A percentile compares a stretch with the other conserved stretches of the same genome.
These are phyloP conservation scores for Drosophila bipectinata DNA, from an alignment of 1,140 invertebrate species.

Conservation along the genomic window DNA sequence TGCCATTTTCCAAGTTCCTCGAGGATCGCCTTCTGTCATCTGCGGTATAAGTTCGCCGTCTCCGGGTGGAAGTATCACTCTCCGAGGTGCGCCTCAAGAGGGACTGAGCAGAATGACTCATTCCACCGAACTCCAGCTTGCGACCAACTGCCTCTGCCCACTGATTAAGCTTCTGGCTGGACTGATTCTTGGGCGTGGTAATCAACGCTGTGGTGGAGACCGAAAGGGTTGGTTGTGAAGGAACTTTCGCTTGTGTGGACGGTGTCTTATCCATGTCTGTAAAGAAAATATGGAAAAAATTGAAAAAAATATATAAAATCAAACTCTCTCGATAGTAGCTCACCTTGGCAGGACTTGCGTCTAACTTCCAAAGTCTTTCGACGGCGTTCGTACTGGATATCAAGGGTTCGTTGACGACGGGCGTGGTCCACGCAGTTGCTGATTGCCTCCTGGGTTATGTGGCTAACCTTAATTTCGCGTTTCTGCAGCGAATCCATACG, in stretches of 20 bases:
- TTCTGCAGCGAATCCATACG: slow-evolving; percentile 82
- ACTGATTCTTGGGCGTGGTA: slow-evolving; percentile 62
- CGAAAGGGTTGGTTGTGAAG: slow-evolving; percentile 54
- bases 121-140: slow-evolving; percentile 79
- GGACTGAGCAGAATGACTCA: slow-evolving; percentile 77
- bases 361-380: slow-evolving; percentile 79
- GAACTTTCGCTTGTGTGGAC: slow-evolving; percentile 27
- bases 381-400: slow-evolving; percentile 81
- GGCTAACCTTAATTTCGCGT: slow-evolving; percentile 64
- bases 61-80: slow-evolving; percentile 77
- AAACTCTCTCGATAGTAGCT: not conserved
- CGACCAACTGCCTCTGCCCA: slow-evolving; percentile 66
- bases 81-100: slow-evolving; percentile 77
- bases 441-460: slow-evolving; percentile 78
- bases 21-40: slow-evolving; percentile 78
- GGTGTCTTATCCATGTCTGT: slow-evolving; percentile 66
- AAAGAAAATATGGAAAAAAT: not conserved
- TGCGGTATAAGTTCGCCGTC: slow-evolving; percentile 71
- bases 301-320: not conserved
- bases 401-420: slow-evolving; percentile 75
- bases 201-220: slow-evolving; percentile 72
- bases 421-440: slow-evolving; percentile 78
- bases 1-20: slow-evolving; percentile 76
- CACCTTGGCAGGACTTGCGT: slow-evolving; percentile 82
- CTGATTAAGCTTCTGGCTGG: slow-evolving; percentile 16